Conservation (phyloP, 2,113 vertebrate species). For the Grammomys dolichurus region DNA sequence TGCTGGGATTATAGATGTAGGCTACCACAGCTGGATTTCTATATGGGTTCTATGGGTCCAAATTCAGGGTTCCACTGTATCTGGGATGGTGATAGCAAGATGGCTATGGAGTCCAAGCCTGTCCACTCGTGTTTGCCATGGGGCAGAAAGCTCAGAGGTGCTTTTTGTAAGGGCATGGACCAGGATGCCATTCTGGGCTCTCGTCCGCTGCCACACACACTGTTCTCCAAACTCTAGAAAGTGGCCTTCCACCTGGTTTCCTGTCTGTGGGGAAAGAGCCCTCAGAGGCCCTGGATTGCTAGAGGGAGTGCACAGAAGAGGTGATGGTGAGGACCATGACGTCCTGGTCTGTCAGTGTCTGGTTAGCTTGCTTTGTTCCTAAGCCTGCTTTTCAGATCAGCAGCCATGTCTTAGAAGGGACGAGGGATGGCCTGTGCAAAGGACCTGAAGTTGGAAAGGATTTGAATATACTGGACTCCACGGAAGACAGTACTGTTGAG, state of each 20-base stretch:
- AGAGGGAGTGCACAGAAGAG: not conserved
- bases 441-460: not conserved
- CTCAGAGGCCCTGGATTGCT: not conserved
- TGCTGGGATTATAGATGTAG: not conserved
- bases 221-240: not conserved
- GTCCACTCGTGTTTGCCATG: accelerated
- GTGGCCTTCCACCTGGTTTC: not conserved
- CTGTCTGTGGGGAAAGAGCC: not conserved
- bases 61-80: accelerated
- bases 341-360: not conserved
- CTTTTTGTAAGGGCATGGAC: accelerated
- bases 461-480: not conserved
- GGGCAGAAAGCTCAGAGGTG: not conserved
- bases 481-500: not conserved
- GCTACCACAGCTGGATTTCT: not conserved
- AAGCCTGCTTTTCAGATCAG: not conserved
- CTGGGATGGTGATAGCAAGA: not conserved
- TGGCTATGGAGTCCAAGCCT: not conserved
- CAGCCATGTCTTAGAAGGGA: not conserved
- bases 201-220: accelerated
- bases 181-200: accelerated
- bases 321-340: accelerated
- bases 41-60: not conserved
- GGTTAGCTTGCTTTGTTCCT: not conserved
- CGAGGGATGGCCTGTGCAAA: not conserved